A percentile compares a stretch with the other conserved stretches of the same genome.
phyloP scores from a whole-genome alignment of 2,113 vertebrate species.

The Struthio camelus region DNA sequence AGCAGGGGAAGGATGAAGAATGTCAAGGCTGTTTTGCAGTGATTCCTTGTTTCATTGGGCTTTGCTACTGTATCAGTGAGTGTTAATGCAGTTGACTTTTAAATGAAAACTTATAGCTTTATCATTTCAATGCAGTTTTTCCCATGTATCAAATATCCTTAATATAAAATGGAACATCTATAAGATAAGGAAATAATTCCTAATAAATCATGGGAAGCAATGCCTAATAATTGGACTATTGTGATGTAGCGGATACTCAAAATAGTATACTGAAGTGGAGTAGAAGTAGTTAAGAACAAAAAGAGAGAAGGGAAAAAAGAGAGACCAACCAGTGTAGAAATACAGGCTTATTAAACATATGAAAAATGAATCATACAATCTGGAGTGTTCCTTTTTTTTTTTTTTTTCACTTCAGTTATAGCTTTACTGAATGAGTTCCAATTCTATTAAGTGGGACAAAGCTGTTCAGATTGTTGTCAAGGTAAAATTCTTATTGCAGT shows the following conservation, averaged over 20 bases:
- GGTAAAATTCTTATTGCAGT: background rate
- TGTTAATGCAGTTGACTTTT: background rate
- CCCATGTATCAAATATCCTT: background rate
- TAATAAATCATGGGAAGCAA: background rate
- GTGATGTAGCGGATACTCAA: background rate
- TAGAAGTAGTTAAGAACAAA: background rate
- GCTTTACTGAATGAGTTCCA: background rate
- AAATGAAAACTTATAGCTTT: background rate
- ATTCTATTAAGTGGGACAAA: background rate
- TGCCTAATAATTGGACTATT: background rate
- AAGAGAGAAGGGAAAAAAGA: background rate
- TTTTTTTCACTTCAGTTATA: background rate
- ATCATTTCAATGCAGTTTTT: background rate
- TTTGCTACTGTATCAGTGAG: background rate
- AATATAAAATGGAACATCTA: background rate
- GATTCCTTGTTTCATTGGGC: background rate
- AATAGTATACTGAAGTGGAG: background rate
- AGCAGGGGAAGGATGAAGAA: accelerated
- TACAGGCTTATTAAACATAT: background rate
- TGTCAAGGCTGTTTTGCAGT: background rate
- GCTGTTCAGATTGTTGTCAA: background rate
- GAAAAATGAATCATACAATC: background rate
- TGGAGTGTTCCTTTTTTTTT: background rate
- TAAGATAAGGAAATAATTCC: background rate
- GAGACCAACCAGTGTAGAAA: too few relatives aligned